Evolutionary conservation across 2,113 vertebrate species (phyloP).

Genomic region (Jacana jacana): DNA sequence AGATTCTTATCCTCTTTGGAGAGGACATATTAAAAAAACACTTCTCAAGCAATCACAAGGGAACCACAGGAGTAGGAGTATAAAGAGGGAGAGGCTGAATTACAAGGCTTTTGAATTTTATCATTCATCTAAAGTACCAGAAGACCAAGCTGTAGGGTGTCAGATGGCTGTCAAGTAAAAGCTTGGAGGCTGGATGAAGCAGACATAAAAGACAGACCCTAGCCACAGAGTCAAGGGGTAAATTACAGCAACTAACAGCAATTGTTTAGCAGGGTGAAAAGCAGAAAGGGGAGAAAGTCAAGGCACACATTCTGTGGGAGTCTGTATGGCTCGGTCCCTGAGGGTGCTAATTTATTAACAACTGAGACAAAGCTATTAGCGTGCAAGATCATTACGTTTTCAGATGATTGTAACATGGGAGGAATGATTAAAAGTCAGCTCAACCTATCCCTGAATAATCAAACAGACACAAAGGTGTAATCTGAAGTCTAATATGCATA

Average conservation of each 20-base stretch:
- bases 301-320: not conserved
- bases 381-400: not conserved
- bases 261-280: not conserved
- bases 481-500: not conserved
- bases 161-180: conserved; percentile 1
- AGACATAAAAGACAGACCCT: not conserved
- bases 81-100: conserved; percentile 13
- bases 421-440: conserved; percentile 15
- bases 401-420: not conserved
- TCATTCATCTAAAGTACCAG: conserved; percentile 32
- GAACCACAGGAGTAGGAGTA: conserved; percentile 7
- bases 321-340: not conserved
- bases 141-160: not conserved
- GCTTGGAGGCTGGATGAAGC: not conserved
- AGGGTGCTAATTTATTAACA: conserved; percentile 25
- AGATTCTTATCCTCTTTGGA: conserved; percentile 25
- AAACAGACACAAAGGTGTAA: not conserved
- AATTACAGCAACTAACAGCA: conserved; percentile 8
- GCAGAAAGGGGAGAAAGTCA: conserved; percentile 2
- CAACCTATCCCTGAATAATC: not conserved
- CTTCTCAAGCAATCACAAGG: conserved; percentile 45
- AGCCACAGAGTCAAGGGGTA: not conserved
- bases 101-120: conserved; percentile 36
- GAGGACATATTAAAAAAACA: not conserved
- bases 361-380: not conserved